Evolutionary conservation across 2,888 invertebrate species (phyloP).

Genomic region (Callosobruchus maculatus): DNA sequence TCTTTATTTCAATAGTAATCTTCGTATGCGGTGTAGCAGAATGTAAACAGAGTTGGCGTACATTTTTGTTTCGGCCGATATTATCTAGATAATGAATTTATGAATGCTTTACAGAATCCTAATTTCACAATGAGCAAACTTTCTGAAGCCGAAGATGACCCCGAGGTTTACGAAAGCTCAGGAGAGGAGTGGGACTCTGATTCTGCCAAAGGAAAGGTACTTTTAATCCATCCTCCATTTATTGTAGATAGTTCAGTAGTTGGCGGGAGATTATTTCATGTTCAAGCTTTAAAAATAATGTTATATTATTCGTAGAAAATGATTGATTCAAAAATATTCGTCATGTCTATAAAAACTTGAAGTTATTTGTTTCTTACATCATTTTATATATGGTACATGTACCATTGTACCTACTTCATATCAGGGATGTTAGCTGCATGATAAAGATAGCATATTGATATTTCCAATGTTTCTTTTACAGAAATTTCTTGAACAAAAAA

Average conservation of each 20-base stretch:
- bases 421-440: neutral
- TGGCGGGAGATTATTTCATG: neutral
- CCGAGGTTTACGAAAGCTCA: constrained; percentile 42
- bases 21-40: neutral
- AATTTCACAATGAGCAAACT: constrained; percentile 19
- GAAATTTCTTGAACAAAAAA: too few relatives aligned
- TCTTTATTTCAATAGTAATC: neutral
- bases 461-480: too few relatives aligned
- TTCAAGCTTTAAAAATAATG: too few relatives aligned
- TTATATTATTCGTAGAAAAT: neutral
- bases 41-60: neutral
- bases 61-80: neutral
- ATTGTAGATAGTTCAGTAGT: neutral
- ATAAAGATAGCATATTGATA: too few relatives aligned
- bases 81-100: neutral
- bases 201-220: constrained; percentile 15
- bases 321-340: neutral
- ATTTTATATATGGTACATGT: too few relatives aligned
- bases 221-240: constrained; percentile 6
- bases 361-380: neutral
- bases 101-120: constrained; percentile 1
- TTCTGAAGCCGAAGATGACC: constrained; percentile 46
- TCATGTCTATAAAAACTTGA: neutral
- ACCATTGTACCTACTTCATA: too few relatives aligned
- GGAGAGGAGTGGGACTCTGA: constrained; percentile 42